Evolutionary conservation across 2,888 invertebrate species (phyloP).

Genomic region (Agrotis ipsilon): DNA sequence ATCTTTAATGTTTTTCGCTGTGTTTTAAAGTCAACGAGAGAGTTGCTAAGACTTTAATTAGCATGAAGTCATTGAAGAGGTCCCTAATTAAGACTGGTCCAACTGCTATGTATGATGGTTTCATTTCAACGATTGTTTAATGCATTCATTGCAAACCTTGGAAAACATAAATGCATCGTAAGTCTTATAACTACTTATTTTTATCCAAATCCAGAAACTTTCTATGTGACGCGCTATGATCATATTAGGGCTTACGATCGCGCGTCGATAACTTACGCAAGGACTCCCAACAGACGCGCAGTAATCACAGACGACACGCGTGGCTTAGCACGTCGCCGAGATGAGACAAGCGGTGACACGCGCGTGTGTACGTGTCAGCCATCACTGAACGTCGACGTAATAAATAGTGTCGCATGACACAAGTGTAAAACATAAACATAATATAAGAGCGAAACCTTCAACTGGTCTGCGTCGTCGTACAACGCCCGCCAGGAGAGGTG

Average conservation of each 20-base stretch:
- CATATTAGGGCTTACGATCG: slow-evolving; percentile 2
- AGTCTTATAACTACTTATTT: no score
- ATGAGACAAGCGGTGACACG: slow-evolving; percentile 1
- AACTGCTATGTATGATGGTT: no score
- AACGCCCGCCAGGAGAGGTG: slow-evolving; percentile 10
- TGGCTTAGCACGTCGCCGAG: slow-evolving; percentile 18
- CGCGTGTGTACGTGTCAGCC: background rate
- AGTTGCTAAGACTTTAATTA: no score
- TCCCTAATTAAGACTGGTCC: no score
- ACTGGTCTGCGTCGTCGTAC: slow-evolving; percentile 11
- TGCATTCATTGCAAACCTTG: no score
- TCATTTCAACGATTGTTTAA: no score
- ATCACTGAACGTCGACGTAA: background rate
- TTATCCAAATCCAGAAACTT: no score
- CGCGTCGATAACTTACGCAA: slow-evolving; percentile 37
- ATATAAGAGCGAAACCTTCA: slow-evolving; percentile 8
- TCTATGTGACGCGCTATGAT: no score
- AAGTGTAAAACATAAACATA: background rate
- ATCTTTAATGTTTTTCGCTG: no score
- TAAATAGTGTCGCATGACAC: slow-evolving; percentile 7
- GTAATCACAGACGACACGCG: background rate
- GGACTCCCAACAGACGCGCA: slow-evolving; percentile 15
- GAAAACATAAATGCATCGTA: no score
- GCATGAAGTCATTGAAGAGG: no score
- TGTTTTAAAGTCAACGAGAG: no score